Evolutionary conservation across 1,140 invertebrate genomes (phyloP).

Genomic region (Cydia pomonella): DNA sequence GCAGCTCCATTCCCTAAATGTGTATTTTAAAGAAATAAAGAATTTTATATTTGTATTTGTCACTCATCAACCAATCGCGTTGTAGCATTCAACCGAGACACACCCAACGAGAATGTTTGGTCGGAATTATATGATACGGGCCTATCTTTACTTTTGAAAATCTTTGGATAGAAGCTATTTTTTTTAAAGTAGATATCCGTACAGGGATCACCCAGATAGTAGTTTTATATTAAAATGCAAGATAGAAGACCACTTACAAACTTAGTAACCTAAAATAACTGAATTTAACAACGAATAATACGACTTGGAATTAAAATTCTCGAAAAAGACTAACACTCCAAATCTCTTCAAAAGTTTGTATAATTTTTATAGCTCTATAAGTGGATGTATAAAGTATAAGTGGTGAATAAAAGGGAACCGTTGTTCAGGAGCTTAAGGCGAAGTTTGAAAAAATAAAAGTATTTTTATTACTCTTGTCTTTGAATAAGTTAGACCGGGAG

Average conservation of each 20-base stretch:
- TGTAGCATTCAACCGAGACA: too few relatives aligned
- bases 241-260: background rate
- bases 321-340: background rate
- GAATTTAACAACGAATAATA: background rate
- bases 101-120: too few relatives aligned
- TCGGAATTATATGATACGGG: too few relatives aligned
- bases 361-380: background rate
- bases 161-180: too few relatives aligned
- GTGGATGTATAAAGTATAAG: conserved; percentile 3
- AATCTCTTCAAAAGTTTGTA: background rate
- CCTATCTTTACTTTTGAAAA: too few relatives aligned
- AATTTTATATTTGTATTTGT: too few relatives aligned
- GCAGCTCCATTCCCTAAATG: too few relatives aligned
- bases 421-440: background rate
- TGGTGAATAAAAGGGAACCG: background rate
- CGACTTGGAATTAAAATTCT: background rate
- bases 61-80: too few relatives aligned
- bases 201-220: too few relatives aligned
- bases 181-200: too few relatives aligned
- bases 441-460: background rate
- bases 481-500: conserved; percentile 3
- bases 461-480: conserved; percentile 14
- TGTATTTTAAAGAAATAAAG: too few relatives aligned
- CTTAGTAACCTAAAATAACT: background rate
- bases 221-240: too few relatives aligned